phyloP scores from a whole-genome alignment of 2,797 vertebrate genomes.

The Potorous gilbertii region DNA sequence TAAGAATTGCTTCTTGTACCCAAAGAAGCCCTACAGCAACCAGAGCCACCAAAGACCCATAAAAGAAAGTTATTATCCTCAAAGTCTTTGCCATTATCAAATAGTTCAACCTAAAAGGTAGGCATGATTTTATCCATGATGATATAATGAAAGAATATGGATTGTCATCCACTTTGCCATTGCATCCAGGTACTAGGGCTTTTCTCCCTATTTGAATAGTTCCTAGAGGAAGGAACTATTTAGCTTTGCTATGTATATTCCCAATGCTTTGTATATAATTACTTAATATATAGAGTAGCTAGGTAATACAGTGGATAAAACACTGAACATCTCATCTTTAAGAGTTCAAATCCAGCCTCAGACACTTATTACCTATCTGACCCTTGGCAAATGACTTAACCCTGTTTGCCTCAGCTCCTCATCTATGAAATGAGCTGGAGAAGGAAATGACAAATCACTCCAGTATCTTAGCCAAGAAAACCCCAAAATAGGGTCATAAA shows the following conservation, averaged over 20 bases:
- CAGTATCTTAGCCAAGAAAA: not conserved
- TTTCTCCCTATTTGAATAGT: not conserved
- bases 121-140: not conserved
- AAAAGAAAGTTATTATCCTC: not conserved
- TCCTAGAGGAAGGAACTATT: not conserved
- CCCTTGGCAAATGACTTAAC: not conserved
- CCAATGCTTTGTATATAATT: not conserved
- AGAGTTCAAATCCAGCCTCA: not conserved
- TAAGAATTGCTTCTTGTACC: not conserved
- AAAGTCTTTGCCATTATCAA: not conserved
- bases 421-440: not conserved
- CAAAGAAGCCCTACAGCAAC: not conserved
- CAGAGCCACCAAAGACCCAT: not conserved
- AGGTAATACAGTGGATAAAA: not conserved
- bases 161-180: not conserved
- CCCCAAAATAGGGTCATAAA: not conserved
- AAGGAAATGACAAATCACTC: not conserved
- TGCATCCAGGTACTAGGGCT: not conserved
- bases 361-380: not conserved
- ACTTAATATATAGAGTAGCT: not conserved
- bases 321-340: not conserved
- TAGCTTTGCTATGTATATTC: not conserved
- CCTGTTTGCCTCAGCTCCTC: not conserved
- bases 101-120: not conserved
- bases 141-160: not conserved